Evolutionary conservation across 2,113 vertebrate species (phyloP).

Genomic region (Pogona vitticeps): DNA sequence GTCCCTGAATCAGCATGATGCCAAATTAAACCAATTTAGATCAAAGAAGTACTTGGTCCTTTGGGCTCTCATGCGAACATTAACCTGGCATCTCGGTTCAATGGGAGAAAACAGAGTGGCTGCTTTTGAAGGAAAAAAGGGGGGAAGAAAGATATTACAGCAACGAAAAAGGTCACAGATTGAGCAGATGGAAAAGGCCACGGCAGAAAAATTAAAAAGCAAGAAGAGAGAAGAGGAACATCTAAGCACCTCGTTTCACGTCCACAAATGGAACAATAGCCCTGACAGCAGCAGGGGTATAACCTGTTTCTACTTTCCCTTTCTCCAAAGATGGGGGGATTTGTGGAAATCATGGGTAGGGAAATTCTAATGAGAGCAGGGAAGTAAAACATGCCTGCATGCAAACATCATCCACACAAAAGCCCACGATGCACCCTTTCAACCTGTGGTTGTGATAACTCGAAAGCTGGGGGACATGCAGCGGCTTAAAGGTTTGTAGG

Average conservation of each 20-base stretch:
- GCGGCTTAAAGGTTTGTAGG: too few species aligned
- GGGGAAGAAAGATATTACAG: slow-evolving; percentile 30
- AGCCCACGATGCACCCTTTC: too few species aligned
- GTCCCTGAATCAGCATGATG: not conserved
- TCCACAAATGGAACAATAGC: slow-evolving; percentile 57
- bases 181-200: slow-evolving; percentile 69
- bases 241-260: slow-evolving; percentile 60
- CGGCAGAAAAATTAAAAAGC: too few species aligned
- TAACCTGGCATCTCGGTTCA: not conserved
- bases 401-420: too few species aligned
- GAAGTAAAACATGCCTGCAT: too few species aligned
- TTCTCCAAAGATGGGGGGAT: not conserved
- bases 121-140: slow-evolving; percentile 55
- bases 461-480: too few species aligned
- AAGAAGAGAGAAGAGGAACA: slow-evolving; percentile 63
- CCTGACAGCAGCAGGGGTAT: slow-evolving; percentile 64
- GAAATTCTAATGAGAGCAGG: too few species aligned
- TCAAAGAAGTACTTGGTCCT: not conserved
- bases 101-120: not conserved
- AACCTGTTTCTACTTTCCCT: slow-evolving; percentile 59
- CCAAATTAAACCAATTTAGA: not conserved
- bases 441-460: too few species aligned
- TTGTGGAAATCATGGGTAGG: too few species aligned
- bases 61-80: slow-evolving; percentile 21
- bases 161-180: slow-evolving; percentile 54